Evolutionary conservation across 2,797 vertebrate genomes (phyloP).

Genomic region (Ispidina lecontei): DNA sequence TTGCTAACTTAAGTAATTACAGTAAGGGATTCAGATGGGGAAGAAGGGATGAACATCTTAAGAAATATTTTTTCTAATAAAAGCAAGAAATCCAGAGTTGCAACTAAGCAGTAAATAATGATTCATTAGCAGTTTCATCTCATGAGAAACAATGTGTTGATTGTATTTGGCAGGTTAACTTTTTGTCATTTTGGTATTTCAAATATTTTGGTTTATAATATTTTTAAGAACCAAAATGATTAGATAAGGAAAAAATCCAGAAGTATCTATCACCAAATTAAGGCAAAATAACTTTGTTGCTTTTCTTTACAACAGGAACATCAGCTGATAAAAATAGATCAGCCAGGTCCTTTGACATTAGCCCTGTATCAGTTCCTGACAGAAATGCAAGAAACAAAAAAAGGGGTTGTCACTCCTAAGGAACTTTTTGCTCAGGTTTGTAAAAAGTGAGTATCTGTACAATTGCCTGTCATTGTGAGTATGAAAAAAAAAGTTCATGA

Average conservation of each 20-base stretch:
- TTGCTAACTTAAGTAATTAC: background rate
- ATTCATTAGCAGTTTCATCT: background rate
- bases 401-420: constrained; percentile 87
- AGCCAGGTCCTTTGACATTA: constrained; percentile 90
- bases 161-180: background rate
- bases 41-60: background rate
- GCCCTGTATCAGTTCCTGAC: constrained; percentile 91
- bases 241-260: background rate
- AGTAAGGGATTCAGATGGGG: background rate
- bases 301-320: constrained; percentile 82
- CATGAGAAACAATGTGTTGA: background rate
- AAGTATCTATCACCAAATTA: background rate
- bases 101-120: background rate
- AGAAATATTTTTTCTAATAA: background rate
- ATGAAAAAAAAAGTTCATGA: background rate
- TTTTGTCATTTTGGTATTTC: background rate
- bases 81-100: background rate
- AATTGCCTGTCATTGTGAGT: background rate
- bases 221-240: background rate
- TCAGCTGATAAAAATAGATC: constrained; percentile 84
- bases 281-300: background rate
- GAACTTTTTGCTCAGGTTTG: constrained; percentile 97
- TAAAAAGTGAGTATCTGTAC: constrained; percentile 89
- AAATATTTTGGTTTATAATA: background rate
- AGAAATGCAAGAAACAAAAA: constrained; percentile 92